Evolutionary conservation across 2,113 vertebrate genomes (phyloP).

Genomic region (Alexandromys fortis): DNA sequence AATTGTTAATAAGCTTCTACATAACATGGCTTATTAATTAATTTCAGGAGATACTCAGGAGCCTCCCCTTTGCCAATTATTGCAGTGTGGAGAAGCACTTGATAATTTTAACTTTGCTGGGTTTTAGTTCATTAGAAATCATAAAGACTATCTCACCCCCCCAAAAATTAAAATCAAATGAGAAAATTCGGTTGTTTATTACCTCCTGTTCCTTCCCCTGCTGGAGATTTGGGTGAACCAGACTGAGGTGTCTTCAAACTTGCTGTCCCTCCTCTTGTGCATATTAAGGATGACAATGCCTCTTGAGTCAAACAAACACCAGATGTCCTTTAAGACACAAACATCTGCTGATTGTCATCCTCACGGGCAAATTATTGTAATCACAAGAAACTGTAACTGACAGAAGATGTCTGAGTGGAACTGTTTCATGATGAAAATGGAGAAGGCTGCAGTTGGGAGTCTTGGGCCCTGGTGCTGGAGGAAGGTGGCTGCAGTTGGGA

Average conservation of each 20-base stretch:
- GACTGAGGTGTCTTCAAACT: not conserved
- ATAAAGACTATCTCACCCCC: not conserved
- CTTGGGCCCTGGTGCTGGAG: not conserved
- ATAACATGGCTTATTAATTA: not conserved
- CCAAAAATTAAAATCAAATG: constrained; percentile 4
- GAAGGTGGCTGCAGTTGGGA: not conserved
- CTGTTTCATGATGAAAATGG: not conserved
- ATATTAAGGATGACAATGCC: not conserved
- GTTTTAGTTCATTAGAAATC: constrained; percentile 46
- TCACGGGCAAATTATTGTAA: not conserved
- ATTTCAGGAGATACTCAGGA: not conserved
- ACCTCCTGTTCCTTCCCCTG: not conserved
- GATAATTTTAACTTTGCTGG: not conserved
- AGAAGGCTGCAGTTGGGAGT: not conserved
- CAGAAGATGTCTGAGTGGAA: not conserved
- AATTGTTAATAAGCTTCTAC: not conserved
- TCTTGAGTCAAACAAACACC: not conserved
- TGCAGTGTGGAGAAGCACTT: not conserved
- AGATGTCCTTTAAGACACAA: not conserved
- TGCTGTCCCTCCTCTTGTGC: too few relatives aligned
- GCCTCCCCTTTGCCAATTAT: not conserved
- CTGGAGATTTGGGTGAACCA: not conserved
- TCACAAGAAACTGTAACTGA: not conserved
- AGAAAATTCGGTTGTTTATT: constrained; percentile 19
- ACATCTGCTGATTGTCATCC: not conserved